Evolutionary conservation across 2,888 invertebrate genomes (phyloP).

Genomic region (Stictocephala bisonia): DNA sequence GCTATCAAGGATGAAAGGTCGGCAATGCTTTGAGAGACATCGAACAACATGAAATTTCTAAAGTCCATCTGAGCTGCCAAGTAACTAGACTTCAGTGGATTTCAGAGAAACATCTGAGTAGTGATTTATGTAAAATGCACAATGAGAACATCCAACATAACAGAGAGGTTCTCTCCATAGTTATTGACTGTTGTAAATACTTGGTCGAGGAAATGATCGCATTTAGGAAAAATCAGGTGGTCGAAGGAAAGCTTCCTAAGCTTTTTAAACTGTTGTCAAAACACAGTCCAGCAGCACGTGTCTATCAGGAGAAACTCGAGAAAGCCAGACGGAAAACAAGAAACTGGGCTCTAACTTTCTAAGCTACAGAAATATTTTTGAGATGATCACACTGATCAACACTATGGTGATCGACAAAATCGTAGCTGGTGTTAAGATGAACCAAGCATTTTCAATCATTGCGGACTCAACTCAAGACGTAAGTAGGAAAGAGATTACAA

Average conservation of each 20-base stretch:
- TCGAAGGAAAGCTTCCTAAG: conserved; percentile 10
- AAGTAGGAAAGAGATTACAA: background rate
- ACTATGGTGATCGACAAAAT: background rate
- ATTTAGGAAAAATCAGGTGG: conserved; percentile 13
- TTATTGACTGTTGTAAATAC: conserved; percentile 7
- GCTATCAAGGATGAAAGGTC: background rate
- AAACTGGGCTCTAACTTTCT: background rate
- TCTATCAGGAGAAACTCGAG: background rate
- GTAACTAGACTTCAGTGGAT: conserved; percentile 12
- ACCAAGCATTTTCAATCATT: background rate
- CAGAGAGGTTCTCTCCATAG: conserved; percentile 17
- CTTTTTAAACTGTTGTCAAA: conserved; percentile 20
- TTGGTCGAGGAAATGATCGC: conserved; percentile 4
- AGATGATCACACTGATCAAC: background rate
- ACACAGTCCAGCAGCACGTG: conserved; percentile 2
- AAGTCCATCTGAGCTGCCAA: conserved; percentile 7
- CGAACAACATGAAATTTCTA: conserved; percentile 1
- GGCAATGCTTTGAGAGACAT: conserved; percentile 13
- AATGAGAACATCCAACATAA: background rate
- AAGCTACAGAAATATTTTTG: conserved; percentile 31
- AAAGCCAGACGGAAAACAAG: background rate
- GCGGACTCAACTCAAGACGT: conserved; percentile 2
- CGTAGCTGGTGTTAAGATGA: background rate
- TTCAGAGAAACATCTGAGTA: background rate
- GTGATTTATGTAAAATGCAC: background rate